These are phyloP conservation scores for Tinamus major DNA, from an alignment of 2,797 vertebrate genomes.

Conservation along the genomic window DNA sequence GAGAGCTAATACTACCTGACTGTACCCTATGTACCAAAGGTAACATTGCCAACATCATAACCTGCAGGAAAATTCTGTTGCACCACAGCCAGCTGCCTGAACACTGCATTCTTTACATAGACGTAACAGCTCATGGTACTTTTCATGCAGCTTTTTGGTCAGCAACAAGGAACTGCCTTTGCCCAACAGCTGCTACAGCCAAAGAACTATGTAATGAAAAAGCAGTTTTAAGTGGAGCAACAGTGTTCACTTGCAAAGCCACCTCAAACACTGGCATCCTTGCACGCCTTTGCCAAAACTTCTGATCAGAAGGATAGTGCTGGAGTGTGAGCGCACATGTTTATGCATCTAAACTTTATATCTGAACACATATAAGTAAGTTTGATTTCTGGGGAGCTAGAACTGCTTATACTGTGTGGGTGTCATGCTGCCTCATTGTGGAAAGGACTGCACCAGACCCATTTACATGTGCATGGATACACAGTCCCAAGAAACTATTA, in stretches of 20 bases:
- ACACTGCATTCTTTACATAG: background rate
- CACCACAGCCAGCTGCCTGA: conserved; percentile 1
- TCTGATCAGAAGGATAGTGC: background rate
- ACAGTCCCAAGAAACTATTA: background rate
- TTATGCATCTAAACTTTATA: background rate
- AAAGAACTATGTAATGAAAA: background rate
- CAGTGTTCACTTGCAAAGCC: background rate
- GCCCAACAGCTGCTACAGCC: background rate
- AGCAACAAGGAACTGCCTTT: background rate
- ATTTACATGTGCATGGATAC: background rate
- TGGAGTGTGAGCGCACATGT: background rate
- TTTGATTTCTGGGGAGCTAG: background rate
- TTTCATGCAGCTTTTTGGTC: background rate
- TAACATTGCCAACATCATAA: background rate
- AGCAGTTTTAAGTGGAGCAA: background rate
- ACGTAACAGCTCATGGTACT: background rate
- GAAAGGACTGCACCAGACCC: too few relatives aligned
- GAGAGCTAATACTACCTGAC: background rate
- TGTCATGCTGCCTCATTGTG: background rate
- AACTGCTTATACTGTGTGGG: background rate
- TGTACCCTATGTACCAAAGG: background rate
- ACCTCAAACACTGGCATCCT: background rate
- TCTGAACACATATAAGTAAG: background rate
- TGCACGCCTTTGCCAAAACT: background rate
- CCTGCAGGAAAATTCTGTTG: background rate